phyloP scores from a whole-genome alignment of 1,140 invertebrate species.

The Hydropsyche tenuis region DNA sequence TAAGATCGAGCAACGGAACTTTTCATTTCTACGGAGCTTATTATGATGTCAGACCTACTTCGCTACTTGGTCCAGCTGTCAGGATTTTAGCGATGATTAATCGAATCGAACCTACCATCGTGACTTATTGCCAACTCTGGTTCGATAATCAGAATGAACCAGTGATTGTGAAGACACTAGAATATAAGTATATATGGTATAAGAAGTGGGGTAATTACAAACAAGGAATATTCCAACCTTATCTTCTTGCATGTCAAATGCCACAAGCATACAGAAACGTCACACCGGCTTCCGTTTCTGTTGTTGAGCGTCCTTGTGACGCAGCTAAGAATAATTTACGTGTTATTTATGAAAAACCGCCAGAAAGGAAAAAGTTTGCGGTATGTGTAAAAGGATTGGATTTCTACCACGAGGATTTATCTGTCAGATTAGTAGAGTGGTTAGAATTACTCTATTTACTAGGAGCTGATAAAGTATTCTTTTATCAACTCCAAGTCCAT shows the following conservation, averaged over 20 bases:
- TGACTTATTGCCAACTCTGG: constrained; percentile 89
- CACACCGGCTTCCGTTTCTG: constrained; percentile 83
- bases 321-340: constrained; percentile 85
- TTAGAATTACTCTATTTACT: constrained; percentile 85
- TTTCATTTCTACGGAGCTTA: constrained; percentile 91
- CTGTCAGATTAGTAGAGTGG: constrained; percentile 92
- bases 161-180: constrained; percentile 78
- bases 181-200: constrained; percentile 95
- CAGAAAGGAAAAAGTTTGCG: constrained; percentile 81
- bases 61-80: constrained; percentile 79
- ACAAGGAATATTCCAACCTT: constrained; percentile 90
- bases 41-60: constrained; percentile 80
- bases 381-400: constrained; percentile 95
- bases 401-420: constrained; percentile 90
- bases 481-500: constrained; percentile 91
- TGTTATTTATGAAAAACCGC: constrained; percentile 81
- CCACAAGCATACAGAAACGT: constrained; percentile 74
- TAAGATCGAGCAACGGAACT: constrained; percentile 80
- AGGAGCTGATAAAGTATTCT: constrained; percentile 91
- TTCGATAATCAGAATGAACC: constrained; percentile 83
- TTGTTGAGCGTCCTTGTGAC: constrained; percentile 86
- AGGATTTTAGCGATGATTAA: constrained; percentile 91
- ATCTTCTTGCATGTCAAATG: constrained; percentile 86
- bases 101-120: constrained; percentile 81
- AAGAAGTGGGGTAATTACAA: constrained; percentile 94